These are phyloP conservation scores for Ormia ochracea DNA, from an alignment of 2,888 invertebrate species.

Conservation along the genomic window DNA sequence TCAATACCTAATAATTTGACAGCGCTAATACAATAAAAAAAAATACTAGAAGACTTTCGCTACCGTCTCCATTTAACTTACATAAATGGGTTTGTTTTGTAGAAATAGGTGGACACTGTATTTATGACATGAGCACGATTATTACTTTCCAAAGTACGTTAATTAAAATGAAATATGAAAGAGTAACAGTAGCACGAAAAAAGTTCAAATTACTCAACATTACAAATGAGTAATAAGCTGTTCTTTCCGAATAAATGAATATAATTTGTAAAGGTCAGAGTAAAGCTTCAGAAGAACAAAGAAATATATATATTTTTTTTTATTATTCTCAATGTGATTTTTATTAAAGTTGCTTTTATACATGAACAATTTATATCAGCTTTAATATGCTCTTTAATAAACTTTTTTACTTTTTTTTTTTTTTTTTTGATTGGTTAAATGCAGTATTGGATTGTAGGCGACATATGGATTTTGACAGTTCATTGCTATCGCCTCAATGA, in stretches of 20 bases:
- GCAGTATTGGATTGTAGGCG: too few species aligned
- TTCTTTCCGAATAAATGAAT: neutral
- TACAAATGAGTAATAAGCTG: slow-evolving; percentile 9
- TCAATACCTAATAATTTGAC: too few species aligned
- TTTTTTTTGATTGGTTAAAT: too few species aligned
- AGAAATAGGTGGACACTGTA: neutral
- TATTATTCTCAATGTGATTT: neutral
- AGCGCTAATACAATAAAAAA: too few species aligned
- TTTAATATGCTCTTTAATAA: neutral
- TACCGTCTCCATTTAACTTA: neutral
- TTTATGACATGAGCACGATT: slow-evolving; percentile 39
- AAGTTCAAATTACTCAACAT: neutral
- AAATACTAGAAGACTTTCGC: too few species aligned
- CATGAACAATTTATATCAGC: neutral
- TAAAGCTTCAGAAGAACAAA: slow-evolving; percentile 15
- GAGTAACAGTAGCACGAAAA: neutral
- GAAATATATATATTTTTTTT: neutral
- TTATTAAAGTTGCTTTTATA: neutral
- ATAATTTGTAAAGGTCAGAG: slow-evolving; percentile 23
- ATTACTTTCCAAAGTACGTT: slow-evolving; percentile 39
- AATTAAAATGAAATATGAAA: slow-evolving; percentile 33
- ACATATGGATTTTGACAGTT: too few species aligned
- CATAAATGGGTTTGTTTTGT: neutral
- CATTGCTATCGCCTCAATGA: too few species aligned
- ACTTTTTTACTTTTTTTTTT: too few species aligned